Evolutionary conservation across 2,888 invertebrate species (phyloP).

Genomic region (Syrista parreyssii): DNA sequence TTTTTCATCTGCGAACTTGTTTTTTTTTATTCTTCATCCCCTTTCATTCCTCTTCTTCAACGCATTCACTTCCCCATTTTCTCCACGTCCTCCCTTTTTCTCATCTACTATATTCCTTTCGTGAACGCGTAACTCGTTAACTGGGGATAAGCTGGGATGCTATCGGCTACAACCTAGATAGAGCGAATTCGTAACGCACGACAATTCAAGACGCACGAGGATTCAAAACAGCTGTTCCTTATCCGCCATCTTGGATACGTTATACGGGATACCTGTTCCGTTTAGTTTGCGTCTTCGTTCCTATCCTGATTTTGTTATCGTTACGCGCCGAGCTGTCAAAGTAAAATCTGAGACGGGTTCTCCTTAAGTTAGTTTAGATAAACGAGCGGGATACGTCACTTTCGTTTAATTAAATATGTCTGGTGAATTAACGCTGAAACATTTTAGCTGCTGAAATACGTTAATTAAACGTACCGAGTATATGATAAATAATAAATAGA

Average conservation of each 20-base stretch:
- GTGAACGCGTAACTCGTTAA: neutral
- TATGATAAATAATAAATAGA: neutral
- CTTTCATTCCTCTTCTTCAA: slow-evolving; percentile 13
- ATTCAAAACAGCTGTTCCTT: neutral
- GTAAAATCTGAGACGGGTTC: neutral
- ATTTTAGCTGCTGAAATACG: neutral
- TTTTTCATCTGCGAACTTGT: neutral
- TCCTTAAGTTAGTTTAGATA: neutral
- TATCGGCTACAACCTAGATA: neutral
- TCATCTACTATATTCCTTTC: neutral
- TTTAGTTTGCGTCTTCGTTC: neutral
- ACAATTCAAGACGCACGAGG: neutral
- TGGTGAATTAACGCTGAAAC: neutral
- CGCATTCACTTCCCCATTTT: neutral
- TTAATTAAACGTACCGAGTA: neutral
- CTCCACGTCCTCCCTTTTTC: neutral
- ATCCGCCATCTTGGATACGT: neutral
- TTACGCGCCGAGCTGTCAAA: neutral
- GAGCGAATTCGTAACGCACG: neutral
- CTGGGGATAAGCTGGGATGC: neutral
- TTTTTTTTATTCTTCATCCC: neutral
- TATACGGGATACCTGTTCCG: neutral
- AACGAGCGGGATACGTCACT: neutral
- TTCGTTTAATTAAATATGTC: neutral
- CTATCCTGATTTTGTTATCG: neutral